phyloP scores from a whole-genome alignment of 2,113 vertebrate species.

The Nycticryphes semicollaris region DNA sequence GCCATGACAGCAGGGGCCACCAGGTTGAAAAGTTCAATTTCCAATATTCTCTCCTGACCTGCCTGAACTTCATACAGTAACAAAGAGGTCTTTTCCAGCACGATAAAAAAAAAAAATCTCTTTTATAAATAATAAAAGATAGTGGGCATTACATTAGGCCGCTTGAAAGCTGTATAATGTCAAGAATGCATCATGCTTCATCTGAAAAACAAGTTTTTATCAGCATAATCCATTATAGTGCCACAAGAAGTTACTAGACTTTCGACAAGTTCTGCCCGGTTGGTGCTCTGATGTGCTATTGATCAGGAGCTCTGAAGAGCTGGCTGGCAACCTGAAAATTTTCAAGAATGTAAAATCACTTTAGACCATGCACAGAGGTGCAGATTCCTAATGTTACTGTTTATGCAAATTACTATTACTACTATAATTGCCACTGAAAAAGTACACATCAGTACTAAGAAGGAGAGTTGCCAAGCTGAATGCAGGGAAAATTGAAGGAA shows the following conservation, averaged over 20 bases:
- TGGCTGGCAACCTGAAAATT: not conserved
- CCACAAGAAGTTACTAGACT: not conserved
- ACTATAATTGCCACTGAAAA: not conserved
- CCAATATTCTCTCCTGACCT: constrained; percentile 55
- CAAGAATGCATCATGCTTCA: not conserved
- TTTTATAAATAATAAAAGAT: constrained; percentile 7
- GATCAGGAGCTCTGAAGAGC: not conserved
- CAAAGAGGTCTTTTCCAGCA: not conserved
- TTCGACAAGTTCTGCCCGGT: not conserved
- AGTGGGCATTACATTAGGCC: not conserved
- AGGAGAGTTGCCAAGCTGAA: not conserved
- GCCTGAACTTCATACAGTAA: constrained; percentile 10
- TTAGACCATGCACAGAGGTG: not conserved
- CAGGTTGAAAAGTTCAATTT: constrained; percentile 69
- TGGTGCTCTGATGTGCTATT: not conserved
- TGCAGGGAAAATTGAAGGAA: not conserved
- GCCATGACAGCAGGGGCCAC: constrained; percentile 12
- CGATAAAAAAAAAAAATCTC: not conserved
- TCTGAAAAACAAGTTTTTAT: not conserved
- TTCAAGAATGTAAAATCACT: accelerated
- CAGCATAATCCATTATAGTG: not conserved
- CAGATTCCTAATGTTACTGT: not conserved
- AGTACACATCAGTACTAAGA: not conserved
- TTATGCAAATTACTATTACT: not conserved
- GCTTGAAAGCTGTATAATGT: constrained; percentile 20